Conservation (phyloP, 2,113 vertebrate genomes). For the Salvelinus alpinus region DNA sequence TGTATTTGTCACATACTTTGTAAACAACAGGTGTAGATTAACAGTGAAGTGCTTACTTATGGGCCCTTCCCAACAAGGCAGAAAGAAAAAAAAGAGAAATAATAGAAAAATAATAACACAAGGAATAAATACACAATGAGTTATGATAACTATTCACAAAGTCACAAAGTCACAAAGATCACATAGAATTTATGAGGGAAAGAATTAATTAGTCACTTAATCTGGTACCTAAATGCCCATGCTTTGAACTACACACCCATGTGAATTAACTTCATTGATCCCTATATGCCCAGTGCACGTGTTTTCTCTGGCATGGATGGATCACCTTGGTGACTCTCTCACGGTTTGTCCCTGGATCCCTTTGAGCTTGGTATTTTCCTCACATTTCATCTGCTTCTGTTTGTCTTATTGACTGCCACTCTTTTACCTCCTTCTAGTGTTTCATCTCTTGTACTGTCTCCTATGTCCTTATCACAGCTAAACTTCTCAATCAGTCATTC, state of each 20-base stretch:
- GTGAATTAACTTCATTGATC: constrained; percentile 61
- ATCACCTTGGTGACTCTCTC: constrained; percentile 26
- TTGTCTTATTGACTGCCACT: neutral
- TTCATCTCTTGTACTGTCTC: neutral
- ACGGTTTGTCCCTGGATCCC: constrained; percentile 17
- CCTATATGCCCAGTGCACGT: neutral
- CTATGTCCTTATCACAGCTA: constrained; percentile 12
- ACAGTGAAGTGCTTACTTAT: no score
- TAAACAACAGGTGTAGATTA: neutral
- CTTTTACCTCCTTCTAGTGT: neutral
- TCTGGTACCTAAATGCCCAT: constrained; percentile 52
- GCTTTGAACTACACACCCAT: constrained; percentile 51
- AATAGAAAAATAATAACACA: no score
- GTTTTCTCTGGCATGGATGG: constrained; percentile 27
- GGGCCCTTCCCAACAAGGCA: no score
- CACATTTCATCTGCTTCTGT: constrained; percentile 1
- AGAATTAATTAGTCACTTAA: constrained; percentile 42
- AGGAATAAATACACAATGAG: no score
- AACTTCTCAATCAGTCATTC: constrained; percentile 25
- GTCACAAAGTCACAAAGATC: no score
- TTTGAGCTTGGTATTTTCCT: neutral
- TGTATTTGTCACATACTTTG: no score
- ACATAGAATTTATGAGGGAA: no score
- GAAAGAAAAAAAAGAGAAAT: no score
- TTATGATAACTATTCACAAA: no score